phyloP scores from a whole-genome alignment of 2,113 vertebrate species.

The Gila orcuttii region DNA sequence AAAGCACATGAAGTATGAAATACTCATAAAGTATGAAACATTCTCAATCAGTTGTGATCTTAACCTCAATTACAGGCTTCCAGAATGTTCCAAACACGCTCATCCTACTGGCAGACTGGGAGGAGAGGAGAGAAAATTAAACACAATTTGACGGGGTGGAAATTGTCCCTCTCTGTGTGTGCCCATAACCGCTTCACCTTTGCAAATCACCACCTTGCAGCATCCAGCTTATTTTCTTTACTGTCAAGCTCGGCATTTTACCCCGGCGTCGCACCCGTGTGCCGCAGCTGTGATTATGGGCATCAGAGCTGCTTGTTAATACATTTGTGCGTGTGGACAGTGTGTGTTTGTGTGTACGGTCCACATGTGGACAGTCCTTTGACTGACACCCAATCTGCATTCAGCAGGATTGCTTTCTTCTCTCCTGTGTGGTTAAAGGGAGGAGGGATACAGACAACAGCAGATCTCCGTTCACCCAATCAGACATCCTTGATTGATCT shows the following conservation, averaged over 20 bases:
- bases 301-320: constrained; percentile 66
- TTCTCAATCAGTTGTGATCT: constrained; percentile 69
- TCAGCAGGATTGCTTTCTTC: constrained; percentile 60
- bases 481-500: constrained; percentile 73
- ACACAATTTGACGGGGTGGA: constrained; percentile 71
- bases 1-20: background rate
- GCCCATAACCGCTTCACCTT: constrained; percentile 69
- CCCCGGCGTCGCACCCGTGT: constrained; percentile 59
- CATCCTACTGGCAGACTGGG: constrained; percentile 20
- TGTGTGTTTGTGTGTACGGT: constrained; percentile 24
- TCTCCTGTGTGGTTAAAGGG: constrained; percentile 57
- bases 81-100: constrained; percentile 38
- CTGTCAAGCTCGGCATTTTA: constrained; percentile 72
- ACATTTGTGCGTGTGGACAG: constrained; percentile 68
- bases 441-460: constrained; percentile 56
- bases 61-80: constrained; percentile 73
- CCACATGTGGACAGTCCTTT: constrained; percentile 62
- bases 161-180: constrained; percentile 67
- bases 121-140: constrained; percentile 68
- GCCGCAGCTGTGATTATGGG: constrained; percentile 72
- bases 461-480: constrained; percentile 65
- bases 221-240: constrained; percentile 67
- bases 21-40: constrained; percentile 32
- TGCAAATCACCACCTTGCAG: constrained; percentile 75
- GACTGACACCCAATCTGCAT: constrained; percentile 80